Base-by-base conservation (phyloP, 2,113 vertebrate species). In the Calonectris borealis region DNA sequence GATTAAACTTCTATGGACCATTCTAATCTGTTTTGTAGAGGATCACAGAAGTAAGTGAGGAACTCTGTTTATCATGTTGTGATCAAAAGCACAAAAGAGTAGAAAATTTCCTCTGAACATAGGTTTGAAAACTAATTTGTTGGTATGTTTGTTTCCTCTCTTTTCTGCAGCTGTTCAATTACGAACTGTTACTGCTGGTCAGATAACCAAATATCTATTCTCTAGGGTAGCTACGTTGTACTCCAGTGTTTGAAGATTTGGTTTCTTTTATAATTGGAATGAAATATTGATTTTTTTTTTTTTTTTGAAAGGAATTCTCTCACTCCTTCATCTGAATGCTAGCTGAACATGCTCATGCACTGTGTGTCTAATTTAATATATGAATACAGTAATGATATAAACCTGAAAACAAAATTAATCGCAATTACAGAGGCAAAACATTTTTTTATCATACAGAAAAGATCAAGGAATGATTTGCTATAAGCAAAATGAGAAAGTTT, bases 101-200 rank as follows among this genome's bases (percentile, higher is more conserved):
- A 51, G 60, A 66, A 86, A 80, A 72, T 73, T 85, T 88, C 64
- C 91, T 82, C 42, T 76, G 79, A 60, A 78, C 31, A 31, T 46
- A 66, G 81, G 58, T 79, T 96, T 93, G 80, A 93, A 97, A 96
- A 94, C 60, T 80, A 58, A 95, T 92, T 91, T 96, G 65, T 88
- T 86, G 54, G 27, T 84, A 51, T 97, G 73, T 94, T 96, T 97
- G 77, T 92, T 97, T 90, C 90, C 66, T 61, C 61, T 91, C 52
- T 88, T 86, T 92, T 93, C 88, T 92, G 77, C 93, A 97, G 96
- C 93, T 94, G 83, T 96, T 95, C 94, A 93, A 90, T 93, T 96
- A 89, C 32, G 0, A 76, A 88, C 70, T 57, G 42, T 80, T 96
- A 88, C 58, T 90, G 91, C 75, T 95, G 96, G 93, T 96, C 85